phyloP scores from a whole-genome alignment of 2,888 invertebrate genomes.

The Dione juno region DNA sequence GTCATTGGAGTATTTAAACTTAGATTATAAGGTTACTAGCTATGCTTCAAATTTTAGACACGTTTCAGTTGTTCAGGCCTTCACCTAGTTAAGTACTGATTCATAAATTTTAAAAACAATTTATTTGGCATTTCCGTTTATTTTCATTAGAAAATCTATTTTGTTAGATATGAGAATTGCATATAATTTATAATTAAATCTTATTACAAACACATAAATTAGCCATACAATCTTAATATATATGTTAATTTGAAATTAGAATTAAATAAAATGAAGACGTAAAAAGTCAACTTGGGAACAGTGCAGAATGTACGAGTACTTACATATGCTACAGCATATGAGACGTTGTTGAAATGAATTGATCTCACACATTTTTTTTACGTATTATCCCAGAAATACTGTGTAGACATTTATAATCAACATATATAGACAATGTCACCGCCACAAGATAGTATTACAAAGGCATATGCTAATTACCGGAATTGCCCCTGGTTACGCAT shows the following conservation, averaged over 20 bases:
- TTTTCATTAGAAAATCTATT: neutral
- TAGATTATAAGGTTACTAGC: constrained; percentile 2
- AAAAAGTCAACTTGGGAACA: too few relatives aligned
- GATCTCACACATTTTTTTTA: too few relatives aligned
- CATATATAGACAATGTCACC: neutral
- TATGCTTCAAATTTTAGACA: constrained; percentile 21
- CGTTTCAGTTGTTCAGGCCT: constrained; percentile 19
- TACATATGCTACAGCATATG: too few relatives aligned
- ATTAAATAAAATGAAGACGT: too few relatives aligned
- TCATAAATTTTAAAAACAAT: neutral
- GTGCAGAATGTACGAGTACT: too few relatives aligned
- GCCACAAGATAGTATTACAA: neutral
- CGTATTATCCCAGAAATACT: too few relatives aligned
- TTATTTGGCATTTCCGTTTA: neutral
- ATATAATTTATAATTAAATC: too few relatives aligned
- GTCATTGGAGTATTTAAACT: constrained; percentile 9
- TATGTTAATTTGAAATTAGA: too few relatives aligned
- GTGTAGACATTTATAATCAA: neutral
- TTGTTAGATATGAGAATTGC: neutral
- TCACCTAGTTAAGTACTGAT: constrained; percentile 15
- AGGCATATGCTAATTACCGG: constrained; percentile 29
- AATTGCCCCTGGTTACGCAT: constrained; percentile 32
- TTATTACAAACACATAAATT: too few relatives aligned
- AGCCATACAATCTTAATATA: too few relatives aligned
- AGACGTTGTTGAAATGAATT: too few relatives aligned